A percentile compares a stretch with the other conserved stretches of the same genome.
Evolutionary conservation across 2,797 vertebrate species (phyloP).

Genomic region (Helostoma temminkii): DNA sequence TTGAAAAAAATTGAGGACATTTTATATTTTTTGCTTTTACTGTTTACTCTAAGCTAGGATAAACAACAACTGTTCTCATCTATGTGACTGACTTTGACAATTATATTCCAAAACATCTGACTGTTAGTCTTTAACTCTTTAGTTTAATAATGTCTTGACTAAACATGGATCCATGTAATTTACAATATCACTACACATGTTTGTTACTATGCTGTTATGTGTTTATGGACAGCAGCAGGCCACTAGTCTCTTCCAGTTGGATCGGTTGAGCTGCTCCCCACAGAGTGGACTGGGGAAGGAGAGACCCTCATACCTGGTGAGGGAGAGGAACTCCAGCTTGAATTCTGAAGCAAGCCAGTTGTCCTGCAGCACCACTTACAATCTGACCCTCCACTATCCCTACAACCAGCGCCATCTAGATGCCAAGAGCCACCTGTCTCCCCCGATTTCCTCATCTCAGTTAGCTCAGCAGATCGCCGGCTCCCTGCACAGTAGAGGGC

Average conservation of each 20-base stretch:
- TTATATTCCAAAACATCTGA: too few relatives aligned
- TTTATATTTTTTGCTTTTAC: too few relatives aligned
- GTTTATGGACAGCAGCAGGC: constrained; percentile 70
- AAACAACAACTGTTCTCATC: too few relatives aligned
- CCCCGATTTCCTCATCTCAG: constrained; percentile 75
- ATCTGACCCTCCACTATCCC: constrained; percentile 86
- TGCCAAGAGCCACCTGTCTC: constrained; percentile 80
- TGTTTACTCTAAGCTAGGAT: too few relatives aligned
- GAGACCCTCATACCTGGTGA: constrained; percentile 67
- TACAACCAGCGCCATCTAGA: constrained; percentile 85
- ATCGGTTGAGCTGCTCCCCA: constrained; percentile 84
- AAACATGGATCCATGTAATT: too few relatives aligned
- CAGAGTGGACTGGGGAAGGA: constrained; percentile 86
- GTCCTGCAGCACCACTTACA: constrained; percentile 81
- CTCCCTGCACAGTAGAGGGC: constrained; percentile 79
- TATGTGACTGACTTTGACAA: too few relatives aligned
- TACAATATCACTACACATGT: too few relatives aligned
- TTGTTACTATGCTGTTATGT: background rate
- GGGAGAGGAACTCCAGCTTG: constrained; percentile 83
- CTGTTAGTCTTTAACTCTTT: too few relatives aligned
- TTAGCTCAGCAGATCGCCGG: constrained; percentile 87
- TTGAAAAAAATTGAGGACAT: too few relatives aligned
- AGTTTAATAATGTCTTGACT: too few relatives aligned
- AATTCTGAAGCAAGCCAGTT: constrained; percentile 84
- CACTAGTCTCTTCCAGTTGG: constrained; percentile 82